Conservation (phyloP, 1,140 invertebrate species). For the Nasonia vitripennis region DNA sequence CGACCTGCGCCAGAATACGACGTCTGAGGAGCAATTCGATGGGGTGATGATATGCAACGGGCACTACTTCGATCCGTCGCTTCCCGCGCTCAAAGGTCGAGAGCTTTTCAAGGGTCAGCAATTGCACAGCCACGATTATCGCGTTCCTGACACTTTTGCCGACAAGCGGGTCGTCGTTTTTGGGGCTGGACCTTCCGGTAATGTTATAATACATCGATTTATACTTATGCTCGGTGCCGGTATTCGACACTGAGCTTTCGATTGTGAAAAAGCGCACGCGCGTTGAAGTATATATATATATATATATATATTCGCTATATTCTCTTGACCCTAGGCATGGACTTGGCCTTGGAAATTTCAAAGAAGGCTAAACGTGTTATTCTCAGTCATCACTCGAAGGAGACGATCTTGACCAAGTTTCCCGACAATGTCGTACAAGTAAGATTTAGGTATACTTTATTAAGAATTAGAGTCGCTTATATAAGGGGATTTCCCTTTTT, state of each 20-base stretch:
- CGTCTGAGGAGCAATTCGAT: conserved; percentile 80
- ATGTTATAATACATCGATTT: neutral
- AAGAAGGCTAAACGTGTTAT: conserved; percentile 79
- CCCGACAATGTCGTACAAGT: conserved; percentile 79
- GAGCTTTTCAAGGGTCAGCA: conserved; percentile 81
- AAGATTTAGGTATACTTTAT: conserved; percentile 49
- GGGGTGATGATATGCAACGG: conserved; percentile 91
- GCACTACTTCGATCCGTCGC: conserved; percentile 83
- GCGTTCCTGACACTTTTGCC: conserved; percentile 81
- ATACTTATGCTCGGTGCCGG: too few species aligned
- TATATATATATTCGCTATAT: neutral
- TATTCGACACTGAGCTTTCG: too few species aligned
- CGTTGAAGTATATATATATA: neutral
- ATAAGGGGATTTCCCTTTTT: neutral
- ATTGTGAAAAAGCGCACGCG: too few species aligned
- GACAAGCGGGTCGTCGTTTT: conserved; percentile 84
- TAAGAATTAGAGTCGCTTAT: neutral
- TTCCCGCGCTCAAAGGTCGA: conserved; percentile 79
- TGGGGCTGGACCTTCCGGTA: conserved; percentile 90
- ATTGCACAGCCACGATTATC: conserved; percentile 92
- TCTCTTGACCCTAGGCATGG: conserved; percentile 75
- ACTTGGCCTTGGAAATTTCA: conserved; percentile 88
- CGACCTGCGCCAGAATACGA: conserved; percentile 76
- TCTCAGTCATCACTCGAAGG: conserved; percentile 81
- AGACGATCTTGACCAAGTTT: conserved; percentile 78